Base-by-base conservation (phyloP, 2,113 vertebrate species). In the Trematocara macrostoma region DNA sequence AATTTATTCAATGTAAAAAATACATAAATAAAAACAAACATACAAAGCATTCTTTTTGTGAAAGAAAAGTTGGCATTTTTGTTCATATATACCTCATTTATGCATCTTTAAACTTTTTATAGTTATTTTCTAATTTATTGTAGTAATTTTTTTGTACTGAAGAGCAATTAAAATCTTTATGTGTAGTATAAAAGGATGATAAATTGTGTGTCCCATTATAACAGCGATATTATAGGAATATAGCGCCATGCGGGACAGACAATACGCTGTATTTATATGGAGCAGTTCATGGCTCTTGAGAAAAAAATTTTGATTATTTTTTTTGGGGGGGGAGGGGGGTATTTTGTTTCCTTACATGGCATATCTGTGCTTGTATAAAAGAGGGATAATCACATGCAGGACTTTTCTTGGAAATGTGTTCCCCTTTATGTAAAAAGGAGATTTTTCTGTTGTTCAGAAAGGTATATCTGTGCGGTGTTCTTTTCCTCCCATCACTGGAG, bases 331-430 rank as follows among this genome's bases (percentile, higher is more conserved):
- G 29, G 26, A 1, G 29, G 3, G 57, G 8, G 29, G 8, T 34
- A 34, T 61, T 61, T 34, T 61, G 3, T 26, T 10, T 4, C 26
- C 64, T 47, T 26, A 10, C 42, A 83, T 57, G 56, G 53, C 56
- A 78, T 57, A 83, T 82, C 57, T 31, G 20, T 82, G 59, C 78
- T 45, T 61, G 49, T 45, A 20, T 82, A 16, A 34, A 14, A 64
- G 67, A 8, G 8, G 42, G 84, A 91, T 91, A 89, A 92, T 90
- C 79, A 78, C 85, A 87, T 79, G 78, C 79, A 16, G 84, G 11
- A 61, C 56, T 81, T 84, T 90, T 90, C 88, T 89, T 40, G 11
- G 76, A 85, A 78, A 89, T 40, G 47, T 86, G 56, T 84, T 56
- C 45, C 57, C 52, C 81, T 89, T 88, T 86, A 69, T 89, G 83